These are phyloP conservation scores for Allophyes oxyacanthae DNA, from an alignment of 2,888 invertebrate species.

Conservation along the genomic window DNA sequence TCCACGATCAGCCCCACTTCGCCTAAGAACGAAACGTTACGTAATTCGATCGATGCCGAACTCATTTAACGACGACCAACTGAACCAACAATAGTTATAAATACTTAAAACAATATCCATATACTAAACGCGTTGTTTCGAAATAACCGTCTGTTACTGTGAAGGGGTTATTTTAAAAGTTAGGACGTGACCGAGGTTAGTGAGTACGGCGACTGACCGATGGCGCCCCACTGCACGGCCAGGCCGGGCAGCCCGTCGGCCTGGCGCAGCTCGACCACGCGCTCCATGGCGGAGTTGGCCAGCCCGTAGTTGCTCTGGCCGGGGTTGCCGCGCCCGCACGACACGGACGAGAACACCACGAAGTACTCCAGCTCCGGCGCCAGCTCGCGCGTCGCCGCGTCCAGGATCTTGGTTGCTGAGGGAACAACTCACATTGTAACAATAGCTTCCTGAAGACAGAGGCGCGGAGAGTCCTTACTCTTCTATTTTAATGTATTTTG, in stretches of 20 bases:
- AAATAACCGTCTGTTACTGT: no score
- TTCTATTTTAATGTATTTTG: no score
- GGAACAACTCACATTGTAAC: no score
- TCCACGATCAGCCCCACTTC: constrained; percentile 98
- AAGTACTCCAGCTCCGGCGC: constrained; percentile 97
- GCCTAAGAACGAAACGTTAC: constrained; percentile 71
- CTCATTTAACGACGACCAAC: no score
- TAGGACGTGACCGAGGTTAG: no score
- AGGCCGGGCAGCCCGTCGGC: constrained; percentile 94
- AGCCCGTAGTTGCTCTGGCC: constrained; percentile 99
- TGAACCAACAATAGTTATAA: no score
- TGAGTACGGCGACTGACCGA: constrained; percentile 85
- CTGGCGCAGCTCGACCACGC: constrained; percentile 96
- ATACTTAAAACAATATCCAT: no score
- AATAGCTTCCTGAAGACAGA: no score
- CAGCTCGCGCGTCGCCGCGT: constrained; percentile 92
- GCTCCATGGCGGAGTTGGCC: constrained; percentile 99
- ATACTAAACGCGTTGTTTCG: no score
- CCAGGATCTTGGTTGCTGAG: constrained; percentile 93
- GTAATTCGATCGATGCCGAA: not conserved
- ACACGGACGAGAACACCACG: constrained; percentile 98
- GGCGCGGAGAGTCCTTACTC: no score
- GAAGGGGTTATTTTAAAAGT: no score
- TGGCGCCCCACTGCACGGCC: constrained; percentile 99
- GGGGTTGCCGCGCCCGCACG: constrained; percentile 98